Evolutionary conservation across 1,140 invertebrate species (phyloP), one percentile per base, ranked within the genome.

Genomic region (Drosophila athabasca): DNA sequence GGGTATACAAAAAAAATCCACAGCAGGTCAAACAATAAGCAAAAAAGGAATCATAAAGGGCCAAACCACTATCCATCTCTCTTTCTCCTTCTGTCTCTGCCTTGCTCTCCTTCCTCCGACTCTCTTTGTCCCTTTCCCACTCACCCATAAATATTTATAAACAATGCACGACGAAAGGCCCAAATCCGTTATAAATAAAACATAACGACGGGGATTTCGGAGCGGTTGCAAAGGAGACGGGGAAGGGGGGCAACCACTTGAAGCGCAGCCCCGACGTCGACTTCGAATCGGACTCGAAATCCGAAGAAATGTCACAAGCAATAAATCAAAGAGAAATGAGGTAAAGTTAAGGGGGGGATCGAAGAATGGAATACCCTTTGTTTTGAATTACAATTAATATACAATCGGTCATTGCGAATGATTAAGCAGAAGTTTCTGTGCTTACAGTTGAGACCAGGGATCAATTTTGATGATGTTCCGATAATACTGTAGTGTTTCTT

Each of bases 101-200:
- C 19, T 51, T 15, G 13, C 50, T 46, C 65, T 52, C 49, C 51
- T 15, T 44, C 9, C 43, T 46, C 31, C 41, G 43, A 4, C 17
- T 46, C 39, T 49, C 24, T 13, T 24, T 19, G 31, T 48, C 45
- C 48, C 51, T 53, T 19, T 53, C 51, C 19, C 15, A 6, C 11
- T 19, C 29, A 39, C 19, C n/a, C 70, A 85, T 85, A 85, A 85
- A 85, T 85, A 85, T 85, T 85, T 85, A 85, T 77, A 85, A 81
- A 84, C 76, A 80, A 76, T 71, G 68, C 35, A 66, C 46, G 53
- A 73, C 53, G 76, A 46, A 68, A 46, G 69, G 64, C 60, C 57
- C 79, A 85, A 87, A 85, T 85, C 77, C 77, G 82, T 87, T 85
- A 85, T 85, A 85, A 85, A 85, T 85, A 85, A 85, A 85, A 85